Evolutionary conservation across 2,113 vertebrate species (phyloP), one percentile per base, ranked within the genome.

Genomic region (Struthio camelus): DNA sequence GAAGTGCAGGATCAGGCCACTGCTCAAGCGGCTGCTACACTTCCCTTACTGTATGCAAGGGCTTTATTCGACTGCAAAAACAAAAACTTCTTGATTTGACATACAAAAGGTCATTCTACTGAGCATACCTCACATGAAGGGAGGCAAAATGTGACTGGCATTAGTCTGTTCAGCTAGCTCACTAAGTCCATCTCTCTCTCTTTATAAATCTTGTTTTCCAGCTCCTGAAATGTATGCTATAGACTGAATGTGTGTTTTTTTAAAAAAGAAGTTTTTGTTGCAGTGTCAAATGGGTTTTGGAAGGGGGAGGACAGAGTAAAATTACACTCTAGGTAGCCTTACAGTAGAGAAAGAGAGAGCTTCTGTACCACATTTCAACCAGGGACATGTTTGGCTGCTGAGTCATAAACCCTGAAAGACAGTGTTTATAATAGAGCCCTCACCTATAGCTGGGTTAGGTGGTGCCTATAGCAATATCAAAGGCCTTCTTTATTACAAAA

Each of bases 191-290:
- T 78, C 90, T 92, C 92, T 95, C 72, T 82, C 91, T 93, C 54
- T 97, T 90, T 96, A 82, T 91, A 95, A 96, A 91, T 84, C 95
- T 96, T 96, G 95, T 95, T 97, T 93, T 92, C 89, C 85, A 93
- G 90, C 75, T 89, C 73, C 87, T 81, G 46, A n/a, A 83, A 77
- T 70, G 67, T 76, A 94, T 96, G 85, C 92, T 96, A 94, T 44
- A 93, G 78, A 95, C 90, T 69, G 83, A 88, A 84, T 11, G 18
- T n/a, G 38, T 32, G 5, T 54, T 18, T 65, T 58, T 73, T 85
- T 69, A 11, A 85, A 16, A 22, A 87, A 86, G 3, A 53, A 16
- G 17, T 22, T 80, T 8, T 61, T 89, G 24, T 70, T 69, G 56
- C 30, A 67, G 42, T 65, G 36, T 88, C n/a, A 51, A 44, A 65